Percentiles rank a stretch among this genome's conserved stretches.
Conservation (phyloP, 2,113 vertebrate species). For the Atlantisia rogersi region DNA sequence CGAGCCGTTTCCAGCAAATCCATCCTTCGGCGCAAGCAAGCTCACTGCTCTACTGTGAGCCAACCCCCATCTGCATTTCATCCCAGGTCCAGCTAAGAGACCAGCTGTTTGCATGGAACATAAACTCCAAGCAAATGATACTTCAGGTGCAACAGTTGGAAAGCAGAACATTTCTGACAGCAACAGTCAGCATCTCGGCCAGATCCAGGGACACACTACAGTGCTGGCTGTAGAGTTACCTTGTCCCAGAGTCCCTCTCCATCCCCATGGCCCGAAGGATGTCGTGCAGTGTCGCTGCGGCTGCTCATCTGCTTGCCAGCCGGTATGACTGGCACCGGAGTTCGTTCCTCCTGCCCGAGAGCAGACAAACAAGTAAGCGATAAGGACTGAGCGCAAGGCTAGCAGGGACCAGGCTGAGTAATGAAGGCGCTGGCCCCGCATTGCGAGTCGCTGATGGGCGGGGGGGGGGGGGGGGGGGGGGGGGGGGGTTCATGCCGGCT, state of each 20-base stretch:
- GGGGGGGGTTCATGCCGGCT: background rate
- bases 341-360: background rate
- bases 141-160: background rate
- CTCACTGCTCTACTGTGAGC: background rate
- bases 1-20: background rate
- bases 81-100: background rate
- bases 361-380: too few species aligned
- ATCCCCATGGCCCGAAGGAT: background rate
- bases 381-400: fast-evolving
- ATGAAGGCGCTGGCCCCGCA: fast-evolving
- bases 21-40: background rate
- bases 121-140: background rate
- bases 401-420: fast-evolving
- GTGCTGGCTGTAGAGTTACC: background rate
- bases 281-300: background rate
- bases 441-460: fast-evolving
- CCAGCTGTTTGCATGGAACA: background rate
- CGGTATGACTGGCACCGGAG: fast-evolving
- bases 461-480: too few species aligned
- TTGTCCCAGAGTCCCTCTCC: background rate
- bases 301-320: background rate
- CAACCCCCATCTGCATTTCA: background rate
- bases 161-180: background rate
- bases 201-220: too few species aligned
- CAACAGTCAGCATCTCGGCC: background rate